These are phyloP conservation scores for Baronia brevicornis DNA, from an alignment of 2,888 invertebrate genomes.

Conservation along the genomic window DNA sequence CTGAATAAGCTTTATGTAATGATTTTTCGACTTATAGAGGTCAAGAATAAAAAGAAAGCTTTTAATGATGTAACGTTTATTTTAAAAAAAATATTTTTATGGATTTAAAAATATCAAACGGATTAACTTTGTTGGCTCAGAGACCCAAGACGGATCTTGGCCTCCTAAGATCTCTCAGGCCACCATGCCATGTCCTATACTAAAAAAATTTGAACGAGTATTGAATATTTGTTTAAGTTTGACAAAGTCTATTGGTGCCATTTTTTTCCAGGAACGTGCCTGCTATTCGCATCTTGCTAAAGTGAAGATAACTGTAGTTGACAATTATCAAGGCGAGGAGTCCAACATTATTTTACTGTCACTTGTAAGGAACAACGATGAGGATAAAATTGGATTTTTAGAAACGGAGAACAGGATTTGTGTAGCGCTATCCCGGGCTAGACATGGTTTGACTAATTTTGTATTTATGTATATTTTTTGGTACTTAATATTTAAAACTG, in stretches of 20 bases:
- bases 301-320: slow-evolving; percentile 81
- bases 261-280: slow-evolving; percentile 40
- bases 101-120: no score
- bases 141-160: no score
- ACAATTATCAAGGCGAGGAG: slow-evolving; percentile 89
- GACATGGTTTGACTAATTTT: slow-evolving; percentile 39
- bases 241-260: neutral
- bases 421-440: slow-evolving; percentile 84
- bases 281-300: slow-evolving; percentile 47
- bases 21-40: no score
- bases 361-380: slow-evolving; percentile 82
- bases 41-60: no score
- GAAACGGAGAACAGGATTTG: slow-evolving; percentile 82
- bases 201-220: no score
- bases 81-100: no score
- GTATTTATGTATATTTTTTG: neutral
- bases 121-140: no score
- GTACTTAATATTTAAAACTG: no score
- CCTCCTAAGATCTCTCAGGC: no score
- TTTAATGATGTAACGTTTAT: no score
- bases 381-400: slow-evolving; percentile 82
- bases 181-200: no score
- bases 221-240: neutral
- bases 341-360: slow-evolving; percentile 85
- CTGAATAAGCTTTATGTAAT: no score